Percentiles rank a stretch among this genome's conserved stretches.
These are phyloP conservation scores for Disparrhopalites patrizii DNA, from an alignment of 2,888 invertebrate species.

Conservation along the genomic window DNA sequence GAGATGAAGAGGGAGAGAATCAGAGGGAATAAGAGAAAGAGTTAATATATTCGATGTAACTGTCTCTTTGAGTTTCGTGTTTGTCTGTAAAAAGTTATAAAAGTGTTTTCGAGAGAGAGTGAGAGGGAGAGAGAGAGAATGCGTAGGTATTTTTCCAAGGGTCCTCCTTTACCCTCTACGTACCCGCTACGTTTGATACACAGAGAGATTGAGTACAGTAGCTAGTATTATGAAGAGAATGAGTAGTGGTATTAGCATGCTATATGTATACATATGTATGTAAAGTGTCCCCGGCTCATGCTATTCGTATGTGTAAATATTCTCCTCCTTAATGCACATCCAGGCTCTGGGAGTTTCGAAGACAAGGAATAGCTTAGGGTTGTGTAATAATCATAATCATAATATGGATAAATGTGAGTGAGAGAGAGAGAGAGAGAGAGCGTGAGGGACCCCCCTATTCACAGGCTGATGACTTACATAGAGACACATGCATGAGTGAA, in stretches of 20 bases:
- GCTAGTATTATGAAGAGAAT: too few relatives aligned
- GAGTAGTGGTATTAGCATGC: background rate
- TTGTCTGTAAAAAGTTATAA: slow-evolving; percentile 7
- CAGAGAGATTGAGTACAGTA: too few relatives aligned
- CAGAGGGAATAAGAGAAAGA: background rate
- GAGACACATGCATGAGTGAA: slow-evolving; percentile 10
- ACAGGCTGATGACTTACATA: background rate
- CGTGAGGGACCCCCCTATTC: background rate
- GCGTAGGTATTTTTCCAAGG: background rate
- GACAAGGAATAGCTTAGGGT: slow-evolving; percentile 1
- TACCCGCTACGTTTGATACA: background rate
- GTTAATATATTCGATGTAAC: slow-evolving; percentile 18
- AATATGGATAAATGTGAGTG: slow-evolving; percentile 15
- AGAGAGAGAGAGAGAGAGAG: slow-evolving; percentile 1
- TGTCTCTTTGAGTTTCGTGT: slow-evolving; percentile 8
- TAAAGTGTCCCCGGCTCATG: background rate
- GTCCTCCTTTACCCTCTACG: background rate
- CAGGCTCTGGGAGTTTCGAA: too few relatives aligned
- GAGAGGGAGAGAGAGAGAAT: background rate
- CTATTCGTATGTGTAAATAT: too few relatives aligned
- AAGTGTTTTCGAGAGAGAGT: slow-evolving; percentile 1
- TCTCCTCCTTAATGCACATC: too few relatives aligned
- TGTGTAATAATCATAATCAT: slow-evolving; percentile 6
- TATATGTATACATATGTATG: background rate
- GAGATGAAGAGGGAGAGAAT: too few relatives aligned